Evolutionary conservation across 2,113 vertebrate species (phyloP).

Genomic region (Danionella cerebrum): DNA sequence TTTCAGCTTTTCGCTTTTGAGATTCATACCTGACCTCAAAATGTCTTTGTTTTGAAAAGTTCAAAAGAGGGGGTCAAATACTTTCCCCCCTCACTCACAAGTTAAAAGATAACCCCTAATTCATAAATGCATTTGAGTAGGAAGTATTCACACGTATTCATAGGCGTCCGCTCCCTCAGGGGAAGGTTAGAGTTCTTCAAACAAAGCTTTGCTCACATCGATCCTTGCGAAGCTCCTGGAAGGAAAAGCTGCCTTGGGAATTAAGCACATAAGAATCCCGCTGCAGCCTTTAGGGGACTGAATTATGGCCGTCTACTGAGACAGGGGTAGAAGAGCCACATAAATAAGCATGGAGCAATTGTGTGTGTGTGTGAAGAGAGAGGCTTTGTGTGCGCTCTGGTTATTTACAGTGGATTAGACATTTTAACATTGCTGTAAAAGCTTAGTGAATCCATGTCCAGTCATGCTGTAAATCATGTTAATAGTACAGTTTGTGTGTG

Average conservation of each 20-base stretch:
- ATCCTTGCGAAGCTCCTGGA: not conserved
- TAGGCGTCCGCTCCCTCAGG: not conserved
- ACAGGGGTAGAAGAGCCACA: not conserved
- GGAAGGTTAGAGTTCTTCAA: not conserved
- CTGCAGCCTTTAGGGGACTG: conserved; percentile 14
- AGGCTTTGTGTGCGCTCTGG: conserved; percentile 5
- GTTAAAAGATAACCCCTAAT: not conserved
- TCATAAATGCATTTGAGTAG: not conserved
- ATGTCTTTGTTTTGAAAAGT: no score
- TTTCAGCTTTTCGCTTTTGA: no score
- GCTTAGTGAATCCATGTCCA: conserved; percentile 4
- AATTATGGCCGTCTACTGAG: conserved; percentile 5
- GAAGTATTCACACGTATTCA: not conserved
- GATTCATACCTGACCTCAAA: no score
- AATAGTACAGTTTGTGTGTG: conserved; percentile 9
- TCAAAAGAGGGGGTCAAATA: no score
- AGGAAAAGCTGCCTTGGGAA: not conserved
- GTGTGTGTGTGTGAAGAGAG: not conserved
- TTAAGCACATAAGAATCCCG: not conserved
- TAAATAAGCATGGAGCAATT: conserved; percentile 9
- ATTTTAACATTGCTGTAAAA: not conserved
- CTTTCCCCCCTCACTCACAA: no score
- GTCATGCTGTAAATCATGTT: conserved; percentile 29
- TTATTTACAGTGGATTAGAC: conserved; percentile 25
- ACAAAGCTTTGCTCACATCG: not conserved